Percentiles rank a stretch among this genome's conserved stretches.
Evolutionary conservation across 1,140 invertebrate species (phyloP).

Genomic region (Dendroctonus valens): DNA sequence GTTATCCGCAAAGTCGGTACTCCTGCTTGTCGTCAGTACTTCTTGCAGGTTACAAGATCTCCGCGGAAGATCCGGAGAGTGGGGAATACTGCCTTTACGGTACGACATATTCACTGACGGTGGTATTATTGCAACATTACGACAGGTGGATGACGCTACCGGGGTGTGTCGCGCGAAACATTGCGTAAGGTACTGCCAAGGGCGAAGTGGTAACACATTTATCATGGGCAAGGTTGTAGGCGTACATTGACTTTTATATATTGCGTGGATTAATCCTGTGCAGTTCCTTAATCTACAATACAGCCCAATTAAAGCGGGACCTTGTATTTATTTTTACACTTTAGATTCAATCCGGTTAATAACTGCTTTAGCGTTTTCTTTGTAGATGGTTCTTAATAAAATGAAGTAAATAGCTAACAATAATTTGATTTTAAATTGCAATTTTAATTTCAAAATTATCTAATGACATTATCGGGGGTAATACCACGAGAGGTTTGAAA

Average conservation of each 20-base stretch:
- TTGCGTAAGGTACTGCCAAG: constrained; percentile 31
- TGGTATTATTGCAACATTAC: constrained; percentile 3
- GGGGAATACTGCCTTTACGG: constrained; percentile 23
- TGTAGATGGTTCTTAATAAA: no score
- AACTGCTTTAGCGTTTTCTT: no score
- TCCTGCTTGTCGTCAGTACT: constrained; percentile 25
- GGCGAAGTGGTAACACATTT: constrained; percentile 20
- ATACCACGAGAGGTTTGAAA: no score
- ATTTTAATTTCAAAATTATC: no score
- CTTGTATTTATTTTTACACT: no score
- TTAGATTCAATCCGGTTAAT: no score
- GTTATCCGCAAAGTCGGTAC: constrained; percentile 26
- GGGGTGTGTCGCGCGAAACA: constrained; percentile 24
- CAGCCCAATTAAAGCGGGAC: no score
- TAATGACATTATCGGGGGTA: no score
- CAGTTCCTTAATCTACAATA: no score
- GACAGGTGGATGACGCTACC: constrained; percentile 34
- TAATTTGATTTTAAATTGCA: no score
- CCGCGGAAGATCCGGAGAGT: constrained; percentile 21
- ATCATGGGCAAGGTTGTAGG: constrained; percentile 28
- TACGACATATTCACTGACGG: constrained; percentile 22
- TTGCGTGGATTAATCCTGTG: no score
- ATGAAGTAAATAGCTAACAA: no score
- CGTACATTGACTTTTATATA: constrained; percentile 17
- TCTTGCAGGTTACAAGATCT: constrained; percentile 28